phyloP scores from a whole-genome alignment of 2,888 invertebrate genomes.

The Volucella inanis region DNA sequence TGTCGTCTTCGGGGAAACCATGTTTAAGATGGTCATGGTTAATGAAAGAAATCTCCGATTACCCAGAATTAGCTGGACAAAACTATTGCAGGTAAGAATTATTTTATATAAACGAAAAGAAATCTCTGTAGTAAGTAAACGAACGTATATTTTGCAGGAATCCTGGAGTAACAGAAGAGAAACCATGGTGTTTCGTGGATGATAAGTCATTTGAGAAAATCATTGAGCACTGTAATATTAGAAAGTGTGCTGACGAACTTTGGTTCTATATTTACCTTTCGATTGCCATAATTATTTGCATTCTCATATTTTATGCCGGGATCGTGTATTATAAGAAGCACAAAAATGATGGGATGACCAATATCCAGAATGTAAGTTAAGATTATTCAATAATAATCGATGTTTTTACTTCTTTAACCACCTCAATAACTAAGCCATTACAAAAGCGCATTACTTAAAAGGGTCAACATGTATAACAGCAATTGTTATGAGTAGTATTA shows the following conservation, averaged over 20 bases:
- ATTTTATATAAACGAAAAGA: not conserved
- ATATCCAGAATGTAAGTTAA: constrained; percentile 86
- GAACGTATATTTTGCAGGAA: constrained; percentile 86
- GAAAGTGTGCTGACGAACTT: constrained; percentile 93
- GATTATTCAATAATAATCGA: not conserved
- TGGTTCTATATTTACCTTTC: constrained; percentile 91
- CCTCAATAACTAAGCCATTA: too few relatives aligned
- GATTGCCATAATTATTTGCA: constrained; percentile 84
- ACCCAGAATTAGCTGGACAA: constrained; percentile 93
- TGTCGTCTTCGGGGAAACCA: constrained; percentile 87
- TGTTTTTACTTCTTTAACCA: not conserved
- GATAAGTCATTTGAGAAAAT: constrained; percentile 87
- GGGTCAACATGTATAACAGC: too few relatives aligned
- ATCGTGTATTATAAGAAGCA: constrained; percentile 87
- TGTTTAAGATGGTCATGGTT: constrained; percentile 95
- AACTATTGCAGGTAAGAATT: constrained; percentile 87
- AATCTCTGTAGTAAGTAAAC: not conserved
- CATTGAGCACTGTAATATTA: constrained; percentile 91
- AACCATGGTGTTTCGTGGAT: constrained; percentile 95
- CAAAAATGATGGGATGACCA: constrained; percentile 85
- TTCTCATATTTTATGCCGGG: constrained; percentile 85
- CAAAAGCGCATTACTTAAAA: too few relatives aligned
- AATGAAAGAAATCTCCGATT: constrained; percentile 89
- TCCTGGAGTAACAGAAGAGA: constrained; percentile 90
- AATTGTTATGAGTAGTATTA: too few relatives aligned